A percentile compares a stretch with the other conserved stretches of the same genome.
phyloP scores from a whole-genome alignment of 2,113 vertebrate species.

The Indri indri region DNA sequence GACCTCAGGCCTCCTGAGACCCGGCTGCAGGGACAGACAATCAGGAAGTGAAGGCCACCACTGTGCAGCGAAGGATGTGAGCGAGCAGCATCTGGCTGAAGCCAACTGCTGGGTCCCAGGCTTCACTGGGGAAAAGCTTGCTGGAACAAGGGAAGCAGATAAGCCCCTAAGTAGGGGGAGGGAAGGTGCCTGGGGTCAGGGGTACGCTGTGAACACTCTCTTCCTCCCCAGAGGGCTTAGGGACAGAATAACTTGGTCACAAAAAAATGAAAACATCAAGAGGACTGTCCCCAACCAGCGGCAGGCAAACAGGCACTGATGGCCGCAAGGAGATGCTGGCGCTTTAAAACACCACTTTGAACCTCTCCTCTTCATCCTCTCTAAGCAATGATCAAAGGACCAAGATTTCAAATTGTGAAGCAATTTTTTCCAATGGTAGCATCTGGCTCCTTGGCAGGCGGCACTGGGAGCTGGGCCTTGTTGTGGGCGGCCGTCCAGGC shows the following conservation, averaged over 20 bases:
- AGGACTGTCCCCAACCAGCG: constrained; percentile 48
- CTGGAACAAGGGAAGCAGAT: not conserved
- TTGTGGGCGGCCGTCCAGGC: constrained; percentile 75
- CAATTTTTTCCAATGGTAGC: constrained; percentile 86
- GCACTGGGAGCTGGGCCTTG: constrained; percentile 26
- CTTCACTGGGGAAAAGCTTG: not conserved
- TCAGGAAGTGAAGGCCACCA: fast-evolving
- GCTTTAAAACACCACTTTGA: constrained; percentile 73
- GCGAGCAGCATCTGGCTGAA: not conserved
- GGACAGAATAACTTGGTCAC: constrained; percentile 25
- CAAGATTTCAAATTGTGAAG: constrained; percentile 85
- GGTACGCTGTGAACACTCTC: not conserved
- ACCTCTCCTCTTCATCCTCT: constrained; percentile 80
- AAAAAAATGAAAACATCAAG: constrained; percentile 68
- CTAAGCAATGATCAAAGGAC: constrained; percentile 81
- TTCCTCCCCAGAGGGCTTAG: not conserved
- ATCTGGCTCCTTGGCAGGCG: constrained; percentile 84
- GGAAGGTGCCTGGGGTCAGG: not conserved
- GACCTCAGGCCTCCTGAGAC: not conserved
- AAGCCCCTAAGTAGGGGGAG: not conserved
- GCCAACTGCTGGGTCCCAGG: not conserved
- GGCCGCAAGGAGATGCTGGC: constrained; percentile 71
- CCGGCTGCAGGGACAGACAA: not conserved
- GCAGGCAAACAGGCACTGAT: constrained; percentile 72
- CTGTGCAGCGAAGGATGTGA: not conserved